Evolutionary conservation across 2,888 invertebrate species (phyloP).

Genomic region (Eristalinus sepulchralis): DNA sequence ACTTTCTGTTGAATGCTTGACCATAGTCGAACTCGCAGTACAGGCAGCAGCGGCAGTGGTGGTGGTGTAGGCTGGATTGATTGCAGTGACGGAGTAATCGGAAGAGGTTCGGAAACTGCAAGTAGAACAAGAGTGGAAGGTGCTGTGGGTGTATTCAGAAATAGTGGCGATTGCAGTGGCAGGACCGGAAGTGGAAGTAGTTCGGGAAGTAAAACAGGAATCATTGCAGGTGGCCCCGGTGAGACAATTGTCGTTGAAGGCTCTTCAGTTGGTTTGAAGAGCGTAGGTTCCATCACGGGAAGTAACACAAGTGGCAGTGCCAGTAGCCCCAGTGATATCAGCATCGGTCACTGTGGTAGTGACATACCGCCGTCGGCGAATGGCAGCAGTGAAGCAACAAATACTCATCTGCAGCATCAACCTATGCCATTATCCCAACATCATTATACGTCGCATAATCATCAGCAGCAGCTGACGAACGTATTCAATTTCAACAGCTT

Average conservation of each 20-base stretch:
- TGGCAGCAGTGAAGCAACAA: constrained; percentile 74
- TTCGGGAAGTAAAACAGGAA: constrained; percentile 41
- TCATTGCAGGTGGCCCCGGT: constrained; percentile 10
- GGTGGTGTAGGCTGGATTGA: neutral
- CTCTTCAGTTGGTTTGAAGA: neutral
- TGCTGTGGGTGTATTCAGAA: neutral
- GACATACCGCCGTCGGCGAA: constrained; percentile 74
- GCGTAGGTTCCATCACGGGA: neutral
- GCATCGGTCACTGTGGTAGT: constrained; percentile 63
- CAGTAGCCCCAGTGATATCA: constrained; percentile 46
- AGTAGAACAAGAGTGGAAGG: constrained; percentile 7
- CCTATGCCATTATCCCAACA: constrained; percentile 16
- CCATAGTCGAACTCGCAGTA: constrained; percentile 72
- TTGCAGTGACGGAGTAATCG: neutral
- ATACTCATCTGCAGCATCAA: neutral
- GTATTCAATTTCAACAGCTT: constrained; percentile 74
- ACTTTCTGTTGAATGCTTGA: constrained; percentile 64
- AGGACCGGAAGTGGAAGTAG: constrained; percentile 16
- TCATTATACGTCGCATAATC: constrained; percentile 43
- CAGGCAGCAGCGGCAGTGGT: constrained; percentile 72
- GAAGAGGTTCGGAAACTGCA: constrained; percentile 40
- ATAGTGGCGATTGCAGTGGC: constrained; percentile 36
- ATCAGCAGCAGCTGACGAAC: constrained; percentile 42
- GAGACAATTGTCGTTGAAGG: neutral
- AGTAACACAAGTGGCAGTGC: constrained; percentile 23